Evolutionary conservation across 2,113 vertebrate genomes (phyloP), one percentile per base, ranked within the genome.

Genomic region (Mola mola): DNA sequence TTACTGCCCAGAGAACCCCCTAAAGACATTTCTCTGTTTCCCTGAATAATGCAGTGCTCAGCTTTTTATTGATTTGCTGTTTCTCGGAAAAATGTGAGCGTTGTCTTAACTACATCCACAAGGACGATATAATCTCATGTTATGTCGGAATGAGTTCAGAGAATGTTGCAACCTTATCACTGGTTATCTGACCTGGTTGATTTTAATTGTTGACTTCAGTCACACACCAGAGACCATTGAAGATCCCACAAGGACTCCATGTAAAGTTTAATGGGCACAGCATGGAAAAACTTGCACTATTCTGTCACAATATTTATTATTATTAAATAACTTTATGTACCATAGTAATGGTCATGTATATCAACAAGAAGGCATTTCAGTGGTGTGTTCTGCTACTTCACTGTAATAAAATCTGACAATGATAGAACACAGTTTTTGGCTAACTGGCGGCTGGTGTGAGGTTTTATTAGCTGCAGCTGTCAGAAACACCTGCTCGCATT

Each of bases 391-490:
- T 12, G 5, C 24, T 48, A 4, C 49, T 34, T 7, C 2, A 22
- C 3, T 22, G 12, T 57, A 24, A 11, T 29, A 47, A 66, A 16
- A n/a, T 22, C 26, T 17, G 15, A 40, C 3, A 2, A 24, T 57
- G 59, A 29, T 50, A 3, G 4, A 34, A 15, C 19, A 76, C 20
- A 20, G 31, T 37, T 62, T 31, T 29, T 55, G 75, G 72, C 41
- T 48, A 57, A 66, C 57, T 25, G 5, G 46, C 26, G 31, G 17
- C 17, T 50, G 65, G 31, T 53, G 44, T 57, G 47, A 46, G 31
- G 49, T 49, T 56, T 66, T 61, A 41, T 65, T 69, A 64, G 60
- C 71, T 69, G 75, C 84, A 89, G 85, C 82, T 89, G 85, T 87
- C 73, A 62, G 37, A 67, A 67, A 78, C 75, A 85, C 52, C 80